These are phyloP conservation scores for Leptogaster cylindrica DNA, from an alignment of 2,888 invertebrate genomes.

Conservation along the genomic window DNA sequence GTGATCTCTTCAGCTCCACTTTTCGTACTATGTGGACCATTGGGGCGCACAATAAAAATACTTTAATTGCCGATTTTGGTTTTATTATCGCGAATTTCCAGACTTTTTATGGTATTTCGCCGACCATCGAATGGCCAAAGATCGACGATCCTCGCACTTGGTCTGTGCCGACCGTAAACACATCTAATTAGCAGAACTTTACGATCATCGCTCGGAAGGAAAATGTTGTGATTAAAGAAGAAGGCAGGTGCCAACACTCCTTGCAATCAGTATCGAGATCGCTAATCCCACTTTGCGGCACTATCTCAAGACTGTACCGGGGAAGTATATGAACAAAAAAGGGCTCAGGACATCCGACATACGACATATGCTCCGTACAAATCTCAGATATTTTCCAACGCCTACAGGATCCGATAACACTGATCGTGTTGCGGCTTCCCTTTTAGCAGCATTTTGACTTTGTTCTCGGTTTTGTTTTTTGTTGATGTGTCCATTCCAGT, in stretches of 20 bases:
- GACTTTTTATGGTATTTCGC: slow-evolving; percentile 23
- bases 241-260: slow-evolving; percentile 24
- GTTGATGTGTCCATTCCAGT: background rate
- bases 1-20: slow-evolving; percentile 2
- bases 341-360: slow-evolving; percentile 27
- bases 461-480: slow-evolving; percentile 2
- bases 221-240: background rate
- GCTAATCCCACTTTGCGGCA: slow-evolving; percentile 35
- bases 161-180: slow-evolving; percentile 16
- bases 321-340: slow-evolving; percentile 31
- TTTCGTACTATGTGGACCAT: background rate
- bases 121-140: slow-evolving; percentile 3
- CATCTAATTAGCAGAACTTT: slow-evolving; percentile 39
- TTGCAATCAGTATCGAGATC: slow-evolving; percentile 8
- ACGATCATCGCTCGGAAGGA: slow-evolving; percentile 32
- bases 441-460: slow-evolving; percentile 12
- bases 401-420: slow-evolving; percentile 38
- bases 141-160: background rate
- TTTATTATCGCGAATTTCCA: slow-evolving; percentile 20
- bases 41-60: background rate
- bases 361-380: slow-evolving; percentile 39
- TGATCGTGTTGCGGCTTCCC: slow-evolving; percentile 36
- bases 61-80: slow-evolving; percentile 19
- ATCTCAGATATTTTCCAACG: slow-evolving; percentile 36
- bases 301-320: background rate